Evolutionary conservation across 2,113 vertebrate species (phyloP).

Genomic region (Caretta caretta): DNA sequence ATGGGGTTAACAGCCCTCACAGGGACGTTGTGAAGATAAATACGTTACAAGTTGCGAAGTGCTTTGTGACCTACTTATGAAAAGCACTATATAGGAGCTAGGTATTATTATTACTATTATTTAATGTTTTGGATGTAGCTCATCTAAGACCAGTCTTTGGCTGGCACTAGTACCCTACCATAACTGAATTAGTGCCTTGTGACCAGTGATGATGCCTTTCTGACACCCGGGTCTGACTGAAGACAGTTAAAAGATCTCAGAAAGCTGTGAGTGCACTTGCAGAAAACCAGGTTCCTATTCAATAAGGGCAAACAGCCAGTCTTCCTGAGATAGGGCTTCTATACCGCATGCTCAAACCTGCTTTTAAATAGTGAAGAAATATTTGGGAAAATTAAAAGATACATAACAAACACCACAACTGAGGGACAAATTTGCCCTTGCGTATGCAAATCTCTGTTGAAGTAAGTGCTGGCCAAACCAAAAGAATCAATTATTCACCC

Average conservation of each 20-base stretch:
- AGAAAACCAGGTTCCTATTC: neutral
- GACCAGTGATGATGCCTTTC: neutral
- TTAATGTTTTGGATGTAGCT: neutral
- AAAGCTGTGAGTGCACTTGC: neutral
- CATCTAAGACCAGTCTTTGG: neutral
- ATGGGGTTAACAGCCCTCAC: neutral
- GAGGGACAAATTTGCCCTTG: neutral
- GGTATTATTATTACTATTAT: neutral
- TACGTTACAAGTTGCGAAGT: neutral
- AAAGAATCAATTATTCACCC: neutral
- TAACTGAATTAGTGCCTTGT: neutral
- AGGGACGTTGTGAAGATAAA: neutral
- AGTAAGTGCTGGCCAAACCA: neutral
- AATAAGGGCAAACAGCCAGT: accelerated
- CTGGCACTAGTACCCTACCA: neutral
- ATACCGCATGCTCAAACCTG: neutral
- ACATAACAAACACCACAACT: neutral
- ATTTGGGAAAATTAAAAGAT: neutral
- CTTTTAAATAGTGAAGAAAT: neutral
- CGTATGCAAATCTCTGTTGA: neutral
- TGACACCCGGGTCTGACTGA: accelerated
- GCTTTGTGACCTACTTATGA: neutral
- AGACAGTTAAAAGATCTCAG: neutral
- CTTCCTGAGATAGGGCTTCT: neutral
- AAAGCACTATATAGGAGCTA: neutral